Percentiles rank a stretch among this genome's conserved stretches.
These are phyloP conservation scores for Cacatua alba DNA, from an alignment of 2,113 vertebrate genomes.

Conservation along the genomic window DNA sequence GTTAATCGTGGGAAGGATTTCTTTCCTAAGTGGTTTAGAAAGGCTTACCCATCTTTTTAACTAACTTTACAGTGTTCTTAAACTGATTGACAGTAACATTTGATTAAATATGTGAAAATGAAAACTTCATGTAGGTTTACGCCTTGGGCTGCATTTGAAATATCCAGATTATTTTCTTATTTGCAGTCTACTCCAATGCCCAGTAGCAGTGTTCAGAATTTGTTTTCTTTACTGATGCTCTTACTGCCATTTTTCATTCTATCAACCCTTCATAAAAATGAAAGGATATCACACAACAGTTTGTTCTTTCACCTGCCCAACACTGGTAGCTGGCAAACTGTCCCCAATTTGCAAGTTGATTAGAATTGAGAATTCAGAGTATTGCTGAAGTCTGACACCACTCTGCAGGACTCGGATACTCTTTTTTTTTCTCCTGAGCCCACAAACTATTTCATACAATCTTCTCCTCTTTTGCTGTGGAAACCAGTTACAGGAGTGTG, in stretches of 20 bases:
- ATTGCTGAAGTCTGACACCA: neutral
- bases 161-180: neutral
- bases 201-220: neutral
- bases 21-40: neutral
- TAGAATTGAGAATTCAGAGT: neutral
- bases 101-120: neutral
- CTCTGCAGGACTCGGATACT: neutral
- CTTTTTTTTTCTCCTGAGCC: neutral
- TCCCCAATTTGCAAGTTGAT: neutral
- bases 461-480: neutral
- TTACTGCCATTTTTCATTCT: neutral
- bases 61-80: neutral
- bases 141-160: constrained; percentile 18
- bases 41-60: neutral
- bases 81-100: neutral
- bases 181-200: neutral
- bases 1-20: neutral
- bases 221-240: neutral
- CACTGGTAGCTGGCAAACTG: neutral
- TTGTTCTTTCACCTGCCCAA: neutral
- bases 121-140: neutral
- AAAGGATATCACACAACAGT: neutral
- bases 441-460: neutral
- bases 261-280: neutral
- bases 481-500: neutral